Base-by-base conservation (phyloP, 1,140 invertebrate species). In the Hyposmocoma kahamanoa region DNA sequence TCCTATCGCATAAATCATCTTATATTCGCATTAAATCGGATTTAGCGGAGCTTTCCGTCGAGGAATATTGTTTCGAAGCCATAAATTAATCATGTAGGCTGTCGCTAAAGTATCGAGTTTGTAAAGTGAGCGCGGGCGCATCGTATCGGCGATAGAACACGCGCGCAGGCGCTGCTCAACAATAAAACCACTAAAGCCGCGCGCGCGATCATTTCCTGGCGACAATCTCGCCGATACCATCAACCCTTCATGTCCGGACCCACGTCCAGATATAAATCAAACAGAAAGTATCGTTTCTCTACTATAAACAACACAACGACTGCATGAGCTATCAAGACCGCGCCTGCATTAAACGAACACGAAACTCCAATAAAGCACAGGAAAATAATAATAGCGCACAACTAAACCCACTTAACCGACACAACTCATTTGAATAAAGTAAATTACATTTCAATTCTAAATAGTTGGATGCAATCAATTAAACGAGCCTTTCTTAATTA, bases 1-100 rank as follows among this genome's bases (percentile, higher is more conserved):
- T n/a, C 50, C 60, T 67, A 72, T 63, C 51, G 53, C 54, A 83
- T 79, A 78, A 79, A 81, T 83, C 79, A 83, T 73, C 65, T 72
- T 83, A 83, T 83, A 76, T 81, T 41, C 63, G 62, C 66, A 72
- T 81, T 73, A 74, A 74, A 81, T 83, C 79, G 70, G 66, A 79
- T 81, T 69, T 83, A 72, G 71, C 69, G 64, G 64, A 45, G 60
- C 58, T 66, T 62, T 65, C 57, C 49, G 63, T 65, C 67, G 62
- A 69, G 56, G 68, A 77, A 78, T 77, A 73, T 73, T 67, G 70
- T 77, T 79, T 70, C 59, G 60, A 65, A 51, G 69, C 77, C 66
- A 81, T 84, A 84, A 81, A 84, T 84, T 81, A 84, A 84, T 84
- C 77, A 84, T 84, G 77, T 83, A 74, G 62, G 73, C 75, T 81